Percentiles rank a stretch among this genome's conserved stretches.
Evolutionary conservation across 2,113 vertebrate species (phyloP).

Genomic region (Prionailurus viverrinus): DNA sequence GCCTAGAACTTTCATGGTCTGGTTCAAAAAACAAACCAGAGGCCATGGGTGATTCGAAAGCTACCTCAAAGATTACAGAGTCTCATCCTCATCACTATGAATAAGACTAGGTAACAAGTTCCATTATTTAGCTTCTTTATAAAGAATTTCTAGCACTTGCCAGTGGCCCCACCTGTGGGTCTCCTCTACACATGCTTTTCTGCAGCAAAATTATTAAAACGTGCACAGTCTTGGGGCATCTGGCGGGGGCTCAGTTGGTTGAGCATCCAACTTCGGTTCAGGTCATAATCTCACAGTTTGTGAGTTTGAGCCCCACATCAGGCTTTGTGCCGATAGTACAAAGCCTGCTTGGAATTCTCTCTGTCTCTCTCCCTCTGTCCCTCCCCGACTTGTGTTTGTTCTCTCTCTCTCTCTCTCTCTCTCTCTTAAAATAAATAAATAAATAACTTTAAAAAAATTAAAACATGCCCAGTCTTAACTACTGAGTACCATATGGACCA

Average conservation of each 20-base stretch:
- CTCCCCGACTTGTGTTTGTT: too few species aligned
- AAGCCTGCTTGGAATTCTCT: too few species aligned
- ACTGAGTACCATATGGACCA: neutral
- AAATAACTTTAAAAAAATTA: neutral
- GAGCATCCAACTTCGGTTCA: too few species aligned
- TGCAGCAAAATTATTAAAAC: constrained; percentile 42
- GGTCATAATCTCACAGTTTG: too few species aligned
- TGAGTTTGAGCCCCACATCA: too few species aligned
- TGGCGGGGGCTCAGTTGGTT: too few species aligned
- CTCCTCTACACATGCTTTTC: constrained; percentile 29
- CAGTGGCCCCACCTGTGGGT: neutral
- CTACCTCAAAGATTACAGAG: neutral
- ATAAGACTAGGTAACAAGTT: neutral
- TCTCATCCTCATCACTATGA: neutral
- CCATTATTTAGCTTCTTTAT: constrained; percentile 17
- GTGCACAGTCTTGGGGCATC: neutral
- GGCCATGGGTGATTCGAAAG: neutral
- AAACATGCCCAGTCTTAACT: neutral
- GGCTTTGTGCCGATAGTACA: too few species aligned
- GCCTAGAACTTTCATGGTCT: neutral
- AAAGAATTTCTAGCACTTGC: constrained; percentile 1
- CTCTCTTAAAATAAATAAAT: too few species aligned
- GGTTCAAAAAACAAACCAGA: constrained; percentile 22
- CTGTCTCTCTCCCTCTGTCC: too few species aligned
- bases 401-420: too few species aligned